Percentiles rank a stretch among this genome's conserved stretches.
These are phyloP conservation scores for Apamea crenata DNA, from an alignment of 2,888 invertebrate genomes.

Conservation along the genomic window DNA sequence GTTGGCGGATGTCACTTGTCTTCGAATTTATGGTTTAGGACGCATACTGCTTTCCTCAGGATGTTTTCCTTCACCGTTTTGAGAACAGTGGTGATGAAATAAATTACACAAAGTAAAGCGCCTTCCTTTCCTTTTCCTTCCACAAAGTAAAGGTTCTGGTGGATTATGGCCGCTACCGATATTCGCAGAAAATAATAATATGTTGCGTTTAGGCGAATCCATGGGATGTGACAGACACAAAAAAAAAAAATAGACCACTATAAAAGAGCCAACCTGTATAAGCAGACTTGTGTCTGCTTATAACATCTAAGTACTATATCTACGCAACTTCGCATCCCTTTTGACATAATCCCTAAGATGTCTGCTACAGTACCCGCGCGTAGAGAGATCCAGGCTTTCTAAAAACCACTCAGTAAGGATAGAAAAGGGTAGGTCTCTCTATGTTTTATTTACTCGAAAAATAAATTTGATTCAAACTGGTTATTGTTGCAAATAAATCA, in stretches of 20 bases:
- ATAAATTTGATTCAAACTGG: neutral
- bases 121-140: no score
- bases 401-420: neutral
- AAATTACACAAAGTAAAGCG: no score
- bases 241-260: neutral
- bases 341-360: conserved; percentile 15
- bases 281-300: neutral
- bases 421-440: neutral
- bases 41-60: no score
- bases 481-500: neutral
- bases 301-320: neutral
- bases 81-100: no score
- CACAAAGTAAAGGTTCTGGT: no score
- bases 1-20: no score
- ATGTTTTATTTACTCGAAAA: conserved; percentile 1
- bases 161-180: neutral
- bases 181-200: neutral
- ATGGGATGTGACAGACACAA: no score
- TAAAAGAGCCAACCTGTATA: neutral
- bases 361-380: neutral
- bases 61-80: no score
- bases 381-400: neutral
- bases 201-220: no score
- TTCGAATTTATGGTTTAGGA: no score
- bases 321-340: neutral